Conservation (phyloP, 2,797 vertebrate genomes). For the Emydoidea blandingii region DNA sequence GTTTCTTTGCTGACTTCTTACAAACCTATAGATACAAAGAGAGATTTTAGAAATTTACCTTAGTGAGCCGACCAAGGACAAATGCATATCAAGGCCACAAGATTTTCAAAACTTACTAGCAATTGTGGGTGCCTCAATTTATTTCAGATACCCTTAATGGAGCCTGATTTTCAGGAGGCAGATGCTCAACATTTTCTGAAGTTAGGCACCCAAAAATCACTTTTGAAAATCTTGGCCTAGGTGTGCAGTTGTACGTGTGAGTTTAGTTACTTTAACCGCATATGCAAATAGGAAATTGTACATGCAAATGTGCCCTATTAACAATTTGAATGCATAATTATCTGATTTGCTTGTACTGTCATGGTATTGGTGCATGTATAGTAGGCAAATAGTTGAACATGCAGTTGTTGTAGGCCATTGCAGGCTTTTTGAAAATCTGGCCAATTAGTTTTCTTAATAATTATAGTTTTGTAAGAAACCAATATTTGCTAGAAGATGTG, state of each 20-base stretch:
- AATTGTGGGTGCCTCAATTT: background rate
- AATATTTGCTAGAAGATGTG: background rate
- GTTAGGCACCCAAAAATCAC: background rate
- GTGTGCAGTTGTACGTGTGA: background rate
- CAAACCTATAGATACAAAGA: rapidly evolving
- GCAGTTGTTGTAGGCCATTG: background rate
- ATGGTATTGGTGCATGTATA: rapidly evolving
- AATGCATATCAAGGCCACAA: rapidly evolving
- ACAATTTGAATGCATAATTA: rapidly evolving
- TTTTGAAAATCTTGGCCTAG: rapidly evolving
- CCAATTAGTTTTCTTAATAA: background rate
- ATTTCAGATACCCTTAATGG: background rate
- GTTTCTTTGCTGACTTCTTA: background rate
- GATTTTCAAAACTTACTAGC: background rate
- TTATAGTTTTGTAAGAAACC: background rate
- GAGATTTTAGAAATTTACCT: background rate
- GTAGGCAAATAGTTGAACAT: background rate
- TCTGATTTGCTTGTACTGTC: rapidly evolving
- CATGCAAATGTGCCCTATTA: no score
- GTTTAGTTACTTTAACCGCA: background rate
- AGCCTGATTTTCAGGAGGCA: background rate
- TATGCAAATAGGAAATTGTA: background rate
- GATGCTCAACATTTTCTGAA: background rate
- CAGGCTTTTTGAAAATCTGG: background rate
- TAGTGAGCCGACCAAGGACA: background rate